These are phyloP conservation scores for Mormoops blainvillei DNA, from an alignment of 2,113 vertebrate species.

Conservation along the genomic window DNA sequence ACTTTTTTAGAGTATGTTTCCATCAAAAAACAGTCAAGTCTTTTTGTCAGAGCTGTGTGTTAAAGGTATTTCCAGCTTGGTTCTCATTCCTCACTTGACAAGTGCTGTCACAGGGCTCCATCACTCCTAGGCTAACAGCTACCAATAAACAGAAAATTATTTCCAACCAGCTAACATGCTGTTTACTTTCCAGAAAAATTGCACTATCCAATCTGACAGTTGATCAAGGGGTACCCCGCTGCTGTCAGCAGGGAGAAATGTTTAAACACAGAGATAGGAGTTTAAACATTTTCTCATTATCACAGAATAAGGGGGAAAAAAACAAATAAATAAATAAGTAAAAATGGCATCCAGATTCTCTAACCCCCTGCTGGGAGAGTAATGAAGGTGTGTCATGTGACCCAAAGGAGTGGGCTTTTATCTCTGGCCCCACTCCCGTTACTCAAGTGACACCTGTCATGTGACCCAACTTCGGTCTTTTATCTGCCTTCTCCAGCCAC, in stretches of 20 bases:
- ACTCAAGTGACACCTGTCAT: slow-evolving; percentile 85
- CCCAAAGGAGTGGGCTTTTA: slow-evolving; percentile 80
- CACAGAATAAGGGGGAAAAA: slow-evolving; percentile 80
- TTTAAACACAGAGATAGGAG: slow-evolving; percentile 85
- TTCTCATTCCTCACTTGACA: slow-evolving; percentile 77
- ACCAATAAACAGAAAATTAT: slow-evolving; percentile 84
- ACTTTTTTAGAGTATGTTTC: slow-evolving; percentile 62
- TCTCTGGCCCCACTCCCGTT: slow-evolving; percentile 81
- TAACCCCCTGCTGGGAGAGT: slow-evolving; percentile 81
- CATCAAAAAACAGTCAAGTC: slow-evolving; percentile 66
- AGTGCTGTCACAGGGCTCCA: slow-evolving; percentile 78
- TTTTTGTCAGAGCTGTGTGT: slow-evolving; percentile 66
- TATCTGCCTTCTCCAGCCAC: slow-evolving; percentile 80
- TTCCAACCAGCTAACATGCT: slow-evolving; percentile 82
- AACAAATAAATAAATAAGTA: slow-evolving; percentile 82
- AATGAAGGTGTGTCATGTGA: slow-evolving; percentile 84
- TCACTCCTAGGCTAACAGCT: slow-evolving; percentile 72
- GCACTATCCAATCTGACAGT: slow-evolving; percentile 84
- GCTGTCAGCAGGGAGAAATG: slow-evolving; percentile 86
- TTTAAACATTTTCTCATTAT: slow-evolving; percentile 90
- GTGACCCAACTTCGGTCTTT: slow-evolving; percentile 78
- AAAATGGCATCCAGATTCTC: slow-evolving; percentile 78
- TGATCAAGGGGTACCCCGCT: slow-evolving; percentile 84
- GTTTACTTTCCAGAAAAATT: slow-evolving; percentile 84
- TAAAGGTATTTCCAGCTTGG: slow-evolving; percentile 66